A percentile compares a stretch with the other conserved stretches of the same genome.
Evolutionary conservation across 2,113 vertebrate genomes (phyloP).

Genomic region (Microcebus lehilahytsara): DNA sequence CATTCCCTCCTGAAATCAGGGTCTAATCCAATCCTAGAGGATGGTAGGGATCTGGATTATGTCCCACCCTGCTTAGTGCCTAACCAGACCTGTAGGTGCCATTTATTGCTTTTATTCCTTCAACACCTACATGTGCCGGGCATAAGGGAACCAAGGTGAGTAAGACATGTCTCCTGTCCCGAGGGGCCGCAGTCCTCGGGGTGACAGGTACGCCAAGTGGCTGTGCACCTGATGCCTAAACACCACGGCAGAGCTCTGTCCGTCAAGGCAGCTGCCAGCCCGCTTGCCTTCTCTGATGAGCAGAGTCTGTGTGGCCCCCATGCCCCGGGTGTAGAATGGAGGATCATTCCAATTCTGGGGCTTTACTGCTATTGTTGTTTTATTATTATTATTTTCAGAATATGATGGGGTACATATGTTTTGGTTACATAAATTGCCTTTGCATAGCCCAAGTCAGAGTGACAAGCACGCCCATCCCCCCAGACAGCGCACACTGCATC

Average conservation of each 20-base stretch:
- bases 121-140: not conserved
- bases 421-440: no score
- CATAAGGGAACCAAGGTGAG: not conserved
- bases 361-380: not conserved
- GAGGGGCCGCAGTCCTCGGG: not conserved
- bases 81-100: not conserved
- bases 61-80: not conserved
- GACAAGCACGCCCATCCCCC: no score
- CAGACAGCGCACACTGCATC: no score
- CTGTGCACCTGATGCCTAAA: no score
- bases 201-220: not conserved
- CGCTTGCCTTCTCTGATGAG: not conserved
- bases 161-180: not conserved
- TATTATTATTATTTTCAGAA: no score
- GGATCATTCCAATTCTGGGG: not conserved
- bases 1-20: not conserved
- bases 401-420: no score
- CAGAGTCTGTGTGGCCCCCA: not conserved
- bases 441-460: no score
- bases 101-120: not conserved
- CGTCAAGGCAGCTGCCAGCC: not conserved
- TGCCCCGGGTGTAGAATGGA: not conserved
- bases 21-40: not conserved
- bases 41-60: no score
- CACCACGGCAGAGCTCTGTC: not conserved